Percentiles rank a stretch among this genome's conserved stretches.
Conservation (phyloP, 2,888 invertebrate species). For the Nephrocerus scutellatus region DNA sequence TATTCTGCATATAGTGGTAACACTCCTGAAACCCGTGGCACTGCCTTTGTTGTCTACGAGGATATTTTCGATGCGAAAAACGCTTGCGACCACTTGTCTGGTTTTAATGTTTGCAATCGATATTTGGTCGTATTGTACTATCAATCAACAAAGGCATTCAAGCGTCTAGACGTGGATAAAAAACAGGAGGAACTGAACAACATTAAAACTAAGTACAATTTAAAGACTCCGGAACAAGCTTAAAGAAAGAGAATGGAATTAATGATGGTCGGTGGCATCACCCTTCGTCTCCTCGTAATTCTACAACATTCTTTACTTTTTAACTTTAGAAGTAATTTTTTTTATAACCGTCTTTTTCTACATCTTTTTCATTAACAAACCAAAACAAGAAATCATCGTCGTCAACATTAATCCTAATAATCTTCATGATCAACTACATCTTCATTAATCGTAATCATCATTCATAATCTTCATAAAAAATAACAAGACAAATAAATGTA, state of each 20-base stretch:
- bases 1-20: slow-evolving; percentile 89
- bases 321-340: slow-evolving; percentile 10
- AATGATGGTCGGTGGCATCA: background rate
- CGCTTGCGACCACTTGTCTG: slow-evolving; percentile 97
- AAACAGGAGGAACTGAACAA: slow-evolving; percentile 93
- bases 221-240: slow-evolving; percentile 53
- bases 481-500: slow-evolving; percentile 24
- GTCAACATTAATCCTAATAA: background rate
- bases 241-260: too few relatives aligned
- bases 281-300: background rate
- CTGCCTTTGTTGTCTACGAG: slow-evolving; percentile 99
- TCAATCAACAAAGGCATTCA: slow-evolving; percentile 93
- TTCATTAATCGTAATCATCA: slow-evolving; percentile 16
- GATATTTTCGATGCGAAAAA: slow-evolving; percentile 99
- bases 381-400: background rate
- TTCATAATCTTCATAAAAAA: slow-evolving; percentile 21
- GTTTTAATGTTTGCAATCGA: slow-evolving; percentile 97
- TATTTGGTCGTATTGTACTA: slow-evolving; percentile 99
- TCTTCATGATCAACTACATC: background rate
- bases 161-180: slow-evolving; percentile 90
- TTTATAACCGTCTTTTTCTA: background rate
- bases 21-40: slow-evolving; percentile 95
- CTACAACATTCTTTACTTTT: slow-evolving; percentile 9
- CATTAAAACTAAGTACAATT: slow-evolving; percentile 90
- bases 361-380: slow-evolving; percentile 6